phyloP scores from a whole-genome alignment of 2,888 invertebrate species.

The Mesorhabditis sp. region DNA sequence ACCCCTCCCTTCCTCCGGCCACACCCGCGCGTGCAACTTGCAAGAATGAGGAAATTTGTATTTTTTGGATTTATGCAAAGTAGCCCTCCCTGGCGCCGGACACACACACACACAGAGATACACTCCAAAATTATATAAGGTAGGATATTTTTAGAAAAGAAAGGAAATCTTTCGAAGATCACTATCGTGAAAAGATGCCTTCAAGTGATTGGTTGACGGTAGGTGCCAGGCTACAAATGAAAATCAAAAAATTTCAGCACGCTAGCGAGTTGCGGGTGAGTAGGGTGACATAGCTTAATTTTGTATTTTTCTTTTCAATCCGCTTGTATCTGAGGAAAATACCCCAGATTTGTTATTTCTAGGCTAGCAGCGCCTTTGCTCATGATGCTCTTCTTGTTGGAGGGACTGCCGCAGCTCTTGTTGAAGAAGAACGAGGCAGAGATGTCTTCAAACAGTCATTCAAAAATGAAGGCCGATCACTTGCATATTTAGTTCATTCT shows the following conservation, averaged over 20 bases:
- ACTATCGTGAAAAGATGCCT: slow-evolving; percentile 25
- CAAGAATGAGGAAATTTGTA: too few species aligned
- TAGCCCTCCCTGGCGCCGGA: too few species aligned
- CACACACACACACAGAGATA: too few species aligned
- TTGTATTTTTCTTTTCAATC: neutral
- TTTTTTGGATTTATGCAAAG: too few species aligned
- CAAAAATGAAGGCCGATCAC: neutral
- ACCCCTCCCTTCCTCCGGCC: too few species aligned
- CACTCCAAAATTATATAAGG: too few species aligned
- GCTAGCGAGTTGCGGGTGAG: neutral
- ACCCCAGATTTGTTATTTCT: neutral
- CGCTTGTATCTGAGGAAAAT: neutral
- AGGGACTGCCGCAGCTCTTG: slow-evolving; percentile 24
- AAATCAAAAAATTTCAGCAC: neutral
- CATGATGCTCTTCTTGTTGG: slow-evolving; percentile 43
- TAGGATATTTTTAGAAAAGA: slow-evolving; percentile 25
- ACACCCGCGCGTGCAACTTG: too few species aligned
- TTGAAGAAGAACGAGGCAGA: neutral
- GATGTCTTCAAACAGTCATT: slow-evolving; percentile 3
- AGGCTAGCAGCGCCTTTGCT: slow-evolving; percentile 38
- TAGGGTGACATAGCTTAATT: neutral
- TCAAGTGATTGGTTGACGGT: slow-evolving; percentile 17
- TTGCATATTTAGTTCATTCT: slow-evolving; percentile 15
- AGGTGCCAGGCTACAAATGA: neutral
- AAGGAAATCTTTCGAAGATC: slow-evolving; percentile 26